Conservation (phyloP, 64 coral and sea anemone genomes). For the Trachythela sp. region DNA sequence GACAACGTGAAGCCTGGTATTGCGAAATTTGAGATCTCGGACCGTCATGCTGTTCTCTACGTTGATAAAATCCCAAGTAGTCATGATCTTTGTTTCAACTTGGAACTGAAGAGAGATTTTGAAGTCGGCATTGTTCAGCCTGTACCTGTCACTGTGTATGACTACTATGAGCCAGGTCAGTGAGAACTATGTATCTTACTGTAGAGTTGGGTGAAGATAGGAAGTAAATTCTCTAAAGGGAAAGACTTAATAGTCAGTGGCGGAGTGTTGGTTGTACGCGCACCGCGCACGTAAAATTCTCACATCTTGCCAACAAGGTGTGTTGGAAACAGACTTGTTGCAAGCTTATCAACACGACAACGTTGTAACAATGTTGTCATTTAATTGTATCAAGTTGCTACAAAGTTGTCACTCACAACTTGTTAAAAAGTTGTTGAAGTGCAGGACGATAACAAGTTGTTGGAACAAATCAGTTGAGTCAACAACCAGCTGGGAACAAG, state of each 20-base stretch:
- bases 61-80: slow-evolving; percentile 5
- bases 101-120: slow-evolving; percentile 1
- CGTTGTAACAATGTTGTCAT: too few species aligned
- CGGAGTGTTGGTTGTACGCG: neutral
- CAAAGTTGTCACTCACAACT: too few species aligned
- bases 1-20: neutral
- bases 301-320: too few species aligned
- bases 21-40: neutral
- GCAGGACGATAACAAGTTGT: too few species aligned
- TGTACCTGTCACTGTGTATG: neutral
- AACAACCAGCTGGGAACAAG: too few species aligned
- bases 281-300: too few species aligned
- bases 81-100: neutral
- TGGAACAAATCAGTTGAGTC: too few species aligned
- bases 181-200: neutral
- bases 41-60: neutral
- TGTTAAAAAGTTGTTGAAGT: too few species aligned
- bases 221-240: neutral
- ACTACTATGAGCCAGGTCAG: slow-evolving; percentile 6
- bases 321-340: too few species aligned
- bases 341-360: too few species aligned
- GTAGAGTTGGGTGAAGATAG: neutral
- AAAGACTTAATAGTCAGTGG: neutral
- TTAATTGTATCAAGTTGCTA: too few species aligned
- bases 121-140: slow-evolving; percentile 5